Percentiles rank a stretch among this genome's conserved stretches.
phyloP scores from a whole-genome alignment of 2,113 vertebrate genomes.

The Ctenomys sociabilis region DNA sequence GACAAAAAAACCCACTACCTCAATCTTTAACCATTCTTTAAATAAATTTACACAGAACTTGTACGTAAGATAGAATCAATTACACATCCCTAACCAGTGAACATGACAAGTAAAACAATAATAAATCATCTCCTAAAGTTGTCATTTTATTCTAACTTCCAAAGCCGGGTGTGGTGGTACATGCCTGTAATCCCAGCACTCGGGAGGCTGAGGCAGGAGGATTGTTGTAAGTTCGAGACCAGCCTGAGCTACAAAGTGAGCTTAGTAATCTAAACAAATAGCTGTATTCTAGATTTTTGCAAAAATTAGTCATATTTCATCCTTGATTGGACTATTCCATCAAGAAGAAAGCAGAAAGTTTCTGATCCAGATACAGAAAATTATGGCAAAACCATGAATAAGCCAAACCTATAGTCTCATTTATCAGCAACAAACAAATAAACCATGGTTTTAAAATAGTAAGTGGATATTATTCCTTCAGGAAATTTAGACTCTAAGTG shows the following conservation, averaged over 20 bases:
- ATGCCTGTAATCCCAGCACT: too few relatives aligned
- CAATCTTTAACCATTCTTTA: neutral
- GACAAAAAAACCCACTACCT: neutral
- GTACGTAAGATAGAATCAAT: neutral
- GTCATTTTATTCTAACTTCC: neutral
- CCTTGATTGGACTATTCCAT: neutral
- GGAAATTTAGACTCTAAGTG: neutral
- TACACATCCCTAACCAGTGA: neutral
- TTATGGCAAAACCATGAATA: neutral
- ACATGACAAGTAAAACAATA: neutral
- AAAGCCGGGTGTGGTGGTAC: too few relatives aligned
- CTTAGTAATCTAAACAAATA: neutral
- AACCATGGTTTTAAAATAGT: neutral
- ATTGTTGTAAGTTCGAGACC: too few relatives aligned
- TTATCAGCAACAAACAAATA: neutral
- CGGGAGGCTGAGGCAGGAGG: too few relatives aligned
- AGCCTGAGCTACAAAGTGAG: too few relatives aligned
- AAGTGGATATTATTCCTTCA: neutral
- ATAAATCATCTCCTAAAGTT: neutral
- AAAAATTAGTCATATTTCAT: neutral
- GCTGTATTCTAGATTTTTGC: neutral
- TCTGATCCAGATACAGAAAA: slow-evolving; percentile 22
- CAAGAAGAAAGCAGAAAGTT: neutral
- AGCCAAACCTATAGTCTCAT: neutral
- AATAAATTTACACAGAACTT: neutral